Evolutionary conservation across 1,140 invertebrate species (phyloP).

Genomic region (Cotesia typhae): DNA sequence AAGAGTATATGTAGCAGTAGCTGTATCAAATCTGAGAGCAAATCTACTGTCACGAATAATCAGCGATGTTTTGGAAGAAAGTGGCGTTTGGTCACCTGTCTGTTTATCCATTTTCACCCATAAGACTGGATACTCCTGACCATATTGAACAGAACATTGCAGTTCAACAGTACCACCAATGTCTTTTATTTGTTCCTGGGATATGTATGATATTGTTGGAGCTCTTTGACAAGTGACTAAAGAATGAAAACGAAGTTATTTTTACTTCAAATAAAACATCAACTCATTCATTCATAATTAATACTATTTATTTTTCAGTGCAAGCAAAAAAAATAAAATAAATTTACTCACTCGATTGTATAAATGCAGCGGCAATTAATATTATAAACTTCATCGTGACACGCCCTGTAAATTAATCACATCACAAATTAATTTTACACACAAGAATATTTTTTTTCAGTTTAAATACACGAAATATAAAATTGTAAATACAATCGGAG

Average conservation of each 20-base stretch:
- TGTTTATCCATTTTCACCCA: slow-evolving; percentile 77
- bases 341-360: background rate
- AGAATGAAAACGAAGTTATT: slow-evolving; percentile 41
- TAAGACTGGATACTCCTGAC: slow-evolving; percentile 82
- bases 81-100: slow-evolving; percentile 71
- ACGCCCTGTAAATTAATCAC: too few relatives aligned
- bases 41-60: slow-evolving; percentile 89
- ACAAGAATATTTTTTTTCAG: too few relatives aligned
- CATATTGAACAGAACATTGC: slow-evolving; percentile 89
- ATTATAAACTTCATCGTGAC: too few relatives aligned
- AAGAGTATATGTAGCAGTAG: slow-evolving; percentile 81
- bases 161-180: slow-evolving; percentile 89
- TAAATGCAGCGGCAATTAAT: too few relatives aligned
- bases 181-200: slow-evolving; percentile 90
- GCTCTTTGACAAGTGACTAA: slow-evolving; percentile 76
- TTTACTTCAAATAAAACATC: background rate
- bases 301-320: background rate
- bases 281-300: background rate
- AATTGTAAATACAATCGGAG: too few relatives aligned
- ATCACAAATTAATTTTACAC: too few relatives aligned
- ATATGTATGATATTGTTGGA: slow-evolving; percentile 90
- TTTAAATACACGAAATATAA: too few relatives aligned
- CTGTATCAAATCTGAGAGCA: slow-evolving; percentile 80
- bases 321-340: slow-evolving; percentile 38
- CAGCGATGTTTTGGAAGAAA: slow-evolving; percentile 82